These are phyloP conservation scores for Eupsittula cactorum DNA, from an alignment of 2,113 vertebrate genomes.

Conservation along the genomic window DNA sequence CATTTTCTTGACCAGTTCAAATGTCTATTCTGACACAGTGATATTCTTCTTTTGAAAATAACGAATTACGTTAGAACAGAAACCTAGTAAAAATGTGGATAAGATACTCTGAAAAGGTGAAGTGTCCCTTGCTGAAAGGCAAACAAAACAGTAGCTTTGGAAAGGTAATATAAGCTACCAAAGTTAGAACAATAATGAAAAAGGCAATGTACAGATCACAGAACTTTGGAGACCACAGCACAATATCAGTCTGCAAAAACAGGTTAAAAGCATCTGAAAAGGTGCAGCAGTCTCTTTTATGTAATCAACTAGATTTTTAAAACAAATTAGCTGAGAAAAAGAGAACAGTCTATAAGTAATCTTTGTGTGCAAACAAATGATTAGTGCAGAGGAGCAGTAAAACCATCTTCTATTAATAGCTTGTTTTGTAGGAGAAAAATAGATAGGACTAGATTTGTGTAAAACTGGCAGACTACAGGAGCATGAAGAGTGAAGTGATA, in stretches of 20 bases:
- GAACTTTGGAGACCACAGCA: not conserved
- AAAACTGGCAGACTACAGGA: not conserved
- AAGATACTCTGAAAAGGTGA: not conserved
- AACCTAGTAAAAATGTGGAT: not conserved
- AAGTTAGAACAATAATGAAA: not conserved
- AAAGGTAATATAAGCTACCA: not conserved
- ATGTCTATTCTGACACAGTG: not conserved
- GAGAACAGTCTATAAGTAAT: not conserved
- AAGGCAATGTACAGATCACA: not conserved
- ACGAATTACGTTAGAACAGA: not conserved
- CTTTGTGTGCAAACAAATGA: conserved; percentile 21
- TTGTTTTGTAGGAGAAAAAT: conserved; percentile 3
- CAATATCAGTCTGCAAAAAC: not conserved
- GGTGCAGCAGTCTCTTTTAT: not conserved
- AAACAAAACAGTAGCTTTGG: not conserved
- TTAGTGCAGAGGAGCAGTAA: not conserved
- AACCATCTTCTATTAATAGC: not conserved
- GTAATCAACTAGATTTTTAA: not conserved
- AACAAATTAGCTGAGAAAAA: not conserved
- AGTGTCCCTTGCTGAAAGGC: not conserved
- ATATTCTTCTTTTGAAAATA: not conserved
- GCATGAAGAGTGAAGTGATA: not conserved
- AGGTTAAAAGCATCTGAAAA: not conserved
- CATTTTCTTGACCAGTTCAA: not conserved
- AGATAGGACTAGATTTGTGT: not conserved